Base-by-base conservation (phyloP, 2,113 vertebrate genomes). In the Cairina moschata region DNA sequence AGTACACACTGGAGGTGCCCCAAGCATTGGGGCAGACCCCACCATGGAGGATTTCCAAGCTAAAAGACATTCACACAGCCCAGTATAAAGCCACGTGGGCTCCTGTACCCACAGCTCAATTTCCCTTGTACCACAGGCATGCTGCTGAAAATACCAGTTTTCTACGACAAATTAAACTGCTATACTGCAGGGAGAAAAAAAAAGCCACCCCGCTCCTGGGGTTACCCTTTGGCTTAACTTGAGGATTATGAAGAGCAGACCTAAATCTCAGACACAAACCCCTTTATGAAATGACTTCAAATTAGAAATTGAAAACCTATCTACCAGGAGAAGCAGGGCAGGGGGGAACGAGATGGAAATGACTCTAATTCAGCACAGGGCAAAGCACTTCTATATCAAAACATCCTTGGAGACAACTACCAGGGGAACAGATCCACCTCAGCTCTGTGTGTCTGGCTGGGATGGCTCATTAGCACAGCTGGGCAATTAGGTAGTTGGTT, bases 401-500 rank as follows among this genome's bases (percentile, higher is more conserved):
- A 83, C 52, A 68, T 36, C 76, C 84, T 63, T 65, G 56, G 50
- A 28, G 87, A 44, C 48, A 82, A 48, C 38, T 74, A 55, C 42
- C 40, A 59, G 48, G 11, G 93, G 60, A 77, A 71, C 14, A 58
- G 86, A 93, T 69, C 66, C 54, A 68, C 25, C 31, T 90, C 56
- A 68, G 36, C 48, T 86, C 83, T 59, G 21, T 84, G 54, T 55
- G 40, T 38, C 66, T 60, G 54, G 75, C 87, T 84, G 21, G 74
- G 90, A 93, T 86, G 83, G 59, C 73, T 91, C 32, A 62, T 72
- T 80, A 94, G 77, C 72, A 84, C 77, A 81, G 75, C 17, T 71
- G 63, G 82, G 91, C 48, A 16, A 91, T 68, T 54, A 86, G 56
- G 60, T 74, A 88, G 72, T 17, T 34, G 75, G 60, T 86, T 66